phyloP scores from a whole-genome alignment of 2,888 invertebrate genomes.

The Pollenia amentaria region DNA sequence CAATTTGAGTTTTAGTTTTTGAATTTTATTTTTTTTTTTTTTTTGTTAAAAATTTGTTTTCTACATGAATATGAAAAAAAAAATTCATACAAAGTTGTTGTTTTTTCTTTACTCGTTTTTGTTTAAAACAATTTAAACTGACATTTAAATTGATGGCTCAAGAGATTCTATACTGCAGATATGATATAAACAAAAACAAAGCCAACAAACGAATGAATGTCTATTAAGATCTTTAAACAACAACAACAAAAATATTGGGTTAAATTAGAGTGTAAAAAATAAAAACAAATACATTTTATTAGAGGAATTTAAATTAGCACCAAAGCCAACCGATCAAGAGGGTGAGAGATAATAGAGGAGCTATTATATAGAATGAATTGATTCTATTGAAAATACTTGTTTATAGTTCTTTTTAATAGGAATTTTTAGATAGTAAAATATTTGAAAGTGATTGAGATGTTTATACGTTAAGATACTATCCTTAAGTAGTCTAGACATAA shows the following conservation, averaged over 20 bases:
- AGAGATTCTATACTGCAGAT: constrained; percentile 79
- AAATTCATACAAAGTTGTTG: constrained; percentile 64
- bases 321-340: constrained; percentile 23
- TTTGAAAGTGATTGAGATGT: constrained; percentile 7
- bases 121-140: constrained; percentile 82
- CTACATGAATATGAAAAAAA: constrained; percentile 56
- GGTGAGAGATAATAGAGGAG: constrained; percentile 21
- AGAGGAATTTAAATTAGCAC: constrained; percentile 42
- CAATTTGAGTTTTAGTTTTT: constrained; percentile 46
- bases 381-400: constrained; percentile 1
- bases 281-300: neutral
- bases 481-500: neutral
- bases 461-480: neutral
- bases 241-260: constrained; percentile 34
- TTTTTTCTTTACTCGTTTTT: constrained; percentile 67
- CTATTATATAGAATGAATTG: neutral
- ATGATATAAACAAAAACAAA: constrained; percentile 36
- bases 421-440: neutral
- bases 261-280: constrained; percentile 51
- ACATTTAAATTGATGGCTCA: constrained; percentile 83
- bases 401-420: neutral
- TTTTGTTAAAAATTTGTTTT: constrained; percentile 44
- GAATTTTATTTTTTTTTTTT: constrained; percentile 11
- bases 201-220: constrained; percentile 48
- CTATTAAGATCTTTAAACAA: constrained; percentile 43